Percentiles rank a stretch among this genome's conserved stretches.
phyloP scores from a whole-genome alignment of 2,888 invertebrate species.

The Periphyllus acericola region DNA sequence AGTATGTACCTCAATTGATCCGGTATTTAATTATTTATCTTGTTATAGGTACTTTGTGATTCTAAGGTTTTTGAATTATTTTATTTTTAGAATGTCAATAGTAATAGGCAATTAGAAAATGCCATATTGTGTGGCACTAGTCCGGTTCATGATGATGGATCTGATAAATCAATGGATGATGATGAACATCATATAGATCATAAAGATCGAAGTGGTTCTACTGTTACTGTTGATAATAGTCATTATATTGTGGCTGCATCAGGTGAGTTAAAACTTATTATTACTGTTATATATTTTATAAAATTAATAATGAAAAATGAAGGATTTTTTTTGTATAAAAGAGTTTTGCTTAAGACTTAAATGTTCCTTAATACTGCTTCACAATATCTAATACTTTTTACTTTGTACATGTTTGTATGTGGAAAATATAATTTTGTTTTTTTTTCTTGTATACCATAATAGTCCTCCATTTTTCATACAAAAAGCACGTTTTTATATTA shows the following conservation, averaged over 20 bases:
- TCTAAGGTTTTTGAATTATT: neutral
- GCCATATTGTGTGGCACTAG: conserved; percentile 50
- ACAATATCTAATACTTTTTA: neutral
- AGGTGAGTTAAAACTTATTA: conserved; percentile 17
- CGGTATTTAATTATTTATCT: conserved; percentile 6
- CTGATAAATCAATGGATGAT: conserved; percentile 58
- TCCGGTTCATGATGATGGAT: conserved; percentile 60
- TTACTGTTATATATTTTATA: neutral
- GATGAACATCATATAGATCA: conserved; percentile 62
- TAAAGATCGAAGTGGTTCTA: conserved; percentile 60
- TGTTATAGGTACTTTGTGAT: neutral
- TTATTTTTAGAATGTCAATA: conserved; percentile 46
- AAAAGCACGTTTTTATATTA: conserved; percentile 34
- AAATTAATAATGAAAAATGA: conserved; percentile 15
- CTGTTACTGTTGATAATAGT: conserved; percentile 62
- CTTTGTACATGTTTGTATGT: neutral
- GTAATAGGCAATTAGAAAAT: conserved; percentile 54
- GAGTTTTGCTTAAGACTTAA: too few species aligned
- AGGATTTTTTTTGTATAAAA: conserved; percentile 10
- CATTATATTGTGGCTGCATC: conserved; percentile 62
- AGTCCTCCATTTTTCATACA: conserved; percentile 41
- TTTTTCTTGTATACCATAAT: conserved; percentile 11
- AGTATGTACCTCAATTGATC: conserved; percentile 46
- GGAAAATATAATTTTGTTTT: neutral
- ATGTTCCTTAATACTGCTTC: too few species aligned